A percentile compares a stretch with the other conserved stretches of the same genome.
These are phyloP conservation scores for Odontesthes bonariensis DNA, from an alignment of 2,113 vertebrate genomes.

Conservation along the genomic window DNA sequence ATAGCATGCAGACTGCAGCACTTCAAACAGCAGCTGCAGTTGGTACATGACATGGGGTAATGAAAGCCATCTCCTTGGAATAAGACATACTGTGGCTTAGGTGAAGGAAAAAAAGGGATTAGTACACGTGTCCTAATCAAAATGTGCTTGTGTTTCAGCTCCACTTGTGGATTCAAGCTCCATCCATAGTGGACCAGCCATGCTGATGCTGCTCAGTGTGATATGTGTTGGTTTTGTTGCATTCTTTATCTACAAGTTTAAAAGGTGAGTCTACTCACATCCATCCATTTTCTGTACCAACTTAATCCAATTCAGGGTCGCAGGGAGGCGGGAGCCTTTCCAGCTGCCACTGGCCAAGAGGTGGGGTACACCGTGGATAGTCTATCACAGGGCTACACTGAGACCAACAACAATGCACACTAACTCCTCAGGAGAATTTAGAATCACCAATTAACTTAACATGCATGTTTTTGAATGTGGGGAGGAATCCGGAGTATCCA, in stretches of 20 bases:
- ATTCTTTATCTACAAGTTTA: conserved; percentile 98
- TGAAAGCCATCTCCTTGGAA: conserved; percentile 40
- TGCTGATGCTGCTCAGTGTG: conserved; percentile 93
- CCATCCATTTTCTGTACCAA: no score
- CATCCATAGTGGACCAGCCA: conserved; percentile 91
- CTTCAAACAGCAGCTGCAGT: conserved; percentile 26
- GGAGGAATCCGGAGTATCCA: no score
- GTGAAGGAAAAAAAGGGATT: not conserved
- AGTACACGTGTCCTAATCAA: not conserved
- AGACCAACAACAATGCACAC: no score
- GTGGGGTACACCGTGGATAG: no score
- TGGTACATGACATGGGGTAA: conserved; percentile 34
- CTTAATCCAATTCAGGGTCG: no score
- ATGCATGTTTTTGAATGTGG: no score
- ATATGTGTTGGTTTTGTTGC: conserved; percentile 92
- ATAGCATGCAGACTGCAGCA: conserved; percentile 40
- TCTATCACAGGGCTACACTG: no score
- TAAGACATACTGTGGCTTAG: conserved; percentile 4
- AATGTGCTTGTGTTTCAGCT: conserved; percentile 77
- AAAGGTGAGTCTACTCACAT: conserved; percentile 85
- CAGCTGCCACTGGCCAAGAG: no score
- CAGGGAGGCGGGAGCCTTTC: no score
- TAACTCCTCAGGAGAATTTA: no score
- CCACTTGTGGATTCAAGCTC: conserved; percentile 90
- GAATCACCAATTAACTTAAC: no score